phyloP scores from a whole-genome alignment of 2,113 vertebrate genomes.

The Hassar affinis region DNA sequence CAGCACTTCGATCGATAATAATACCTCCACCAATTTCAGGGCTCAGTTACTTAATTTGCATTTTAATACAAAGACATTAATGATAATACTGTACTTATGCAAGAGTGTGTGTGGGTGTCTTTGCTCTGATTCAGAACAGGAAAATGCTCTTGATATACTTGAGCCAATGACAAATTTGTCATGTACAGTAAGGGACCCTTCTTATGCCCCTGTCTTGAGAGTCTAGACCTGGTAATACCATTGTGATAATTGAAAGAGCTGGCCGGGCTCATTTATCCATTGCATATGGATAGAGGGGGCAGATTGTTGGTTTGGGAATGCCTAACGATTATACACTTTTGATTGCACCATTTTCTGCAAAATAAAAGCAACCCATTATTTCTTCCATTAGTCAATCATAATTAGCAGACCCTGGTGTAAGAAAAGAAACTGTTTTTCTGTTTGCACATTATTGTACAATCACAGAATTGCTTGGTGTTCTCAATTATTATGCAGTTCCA shows the following conservation, averaged over 20 bases:
- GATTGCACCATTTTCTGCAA: background rate
- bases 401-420: background rate
- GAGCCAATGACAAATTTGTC: slow-evolving; percentile 39
- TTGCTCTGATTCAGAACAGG: background rate
- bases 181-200: background rate
- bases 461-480: background rate
- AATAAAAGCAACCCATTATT: background rate
- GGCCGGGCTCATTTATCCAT: background rate
- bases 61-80: slow-evolving; percentile 2
- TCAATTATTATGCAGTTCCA: background rate
- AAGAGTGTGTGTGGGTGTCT: background rate
- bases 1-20: background rate
- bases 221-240: background rate
- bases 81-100: background rate
- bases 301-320: background rate
- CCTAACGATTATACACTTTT: background rate
- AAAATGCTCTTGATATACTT: slow-evolving; percentile 46
- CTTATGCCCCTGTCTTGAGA: background rate
- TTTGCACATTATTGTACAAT: background rate
- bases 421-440: background rate
- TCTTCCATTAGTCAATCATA: background rate
- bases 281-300: background rate
- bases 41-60: background rate
- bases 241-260: background rate
- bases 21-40: background rate